A percentile compares a stretch with the other conserved stretches of the same genome.
Conservation (phyloP, 2,888 invertebrate genomes). For the Congeria kusceri region DNA sequence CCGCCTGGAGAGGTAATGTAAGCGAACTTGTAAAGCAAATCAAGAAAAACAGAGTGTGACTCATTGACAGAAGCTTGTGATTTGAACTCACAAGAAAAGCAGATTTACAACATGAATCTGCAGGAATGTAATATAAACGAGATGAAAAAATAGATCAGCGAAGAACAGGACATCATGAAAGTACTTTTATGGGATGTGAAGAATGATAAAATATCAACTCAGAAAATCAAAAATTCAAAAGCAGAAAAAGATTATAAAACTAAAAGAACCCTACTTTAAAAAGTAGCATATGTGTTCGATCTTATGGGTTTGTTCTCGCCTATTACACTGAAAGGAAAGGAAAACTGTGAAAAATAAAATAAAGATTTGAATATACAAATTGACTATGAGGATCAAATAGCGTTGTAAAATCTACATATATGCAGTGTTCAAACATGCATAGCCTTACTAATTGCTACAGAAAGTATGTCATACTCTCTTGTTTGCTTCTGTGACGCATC, state of each 20-base stretch:
- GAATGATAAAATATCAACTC: no score
- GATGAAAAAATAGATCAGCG: no score
- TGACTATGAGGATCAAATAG: not conserved
- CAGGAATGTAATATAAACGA: no score
- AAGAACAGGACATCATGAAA: no score
- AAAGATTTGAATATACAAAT: conserved; percentile 14
- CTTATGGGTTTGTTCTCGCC: conserved; percentile 31
- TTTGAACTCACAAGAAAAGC: no score
- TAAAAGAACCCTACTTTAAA: conserved; percentile 4
- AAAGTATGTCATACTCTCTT: not conserved
- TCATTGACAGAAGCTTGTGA: no score
- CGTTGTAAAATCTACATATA: not conserved
- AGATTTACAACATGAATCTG: no score
- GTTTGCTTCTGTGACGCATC: conserved; percentile 22
- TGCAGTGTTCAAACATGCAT: not conserved
- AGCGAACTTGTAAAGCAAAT: no score
- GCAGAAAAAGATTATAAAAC: not conserved
- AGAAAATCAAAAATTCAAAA: no score
- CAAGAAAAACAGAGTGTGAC: no score
- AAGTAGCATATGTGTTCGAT: conserved; percentile 27
- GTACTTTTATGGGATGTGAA: no score
- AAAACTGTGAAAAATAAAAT: conserved; percentile 19
- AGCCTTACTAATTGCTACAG: not conserved
- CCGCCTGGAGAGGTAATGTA: no score
- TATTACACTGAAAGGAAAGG: conserved; percentile 15